These are phyloP conservation scores for Kryptolebias marmoratus DNA, from an alignment of 2,113 vertebrate species.

Conservation along the genomic window DNA sequence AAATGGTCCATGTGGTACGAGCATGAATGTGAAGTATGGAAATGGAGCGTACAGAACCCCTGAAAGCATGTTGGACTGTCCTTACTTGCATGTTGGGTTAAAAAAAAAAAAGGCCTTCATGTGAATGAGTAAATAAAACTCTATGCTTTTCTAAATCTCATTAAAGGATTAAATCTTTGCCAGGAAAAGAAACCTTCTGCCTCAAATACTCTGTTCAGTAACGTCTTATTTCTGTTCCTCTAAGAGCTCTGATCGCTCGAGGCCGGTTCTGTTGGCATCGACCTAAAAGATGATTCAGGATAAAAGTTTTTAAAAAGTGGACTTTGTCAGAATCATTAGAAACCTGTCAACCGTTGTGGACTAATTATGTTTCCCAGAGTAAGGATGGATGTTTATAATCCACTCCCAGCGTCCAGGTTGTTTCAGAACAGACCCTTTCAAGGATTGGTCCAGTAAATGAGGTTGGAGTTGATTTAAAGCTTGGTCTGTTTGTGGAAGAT, in stretches of 20 bases:
- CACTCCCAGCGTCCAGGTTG: slow-evolving; percentile 1
- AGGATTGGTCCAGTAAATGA: slow-evolving; percentile 9
- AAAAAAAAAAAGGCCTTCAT: slow-evolving; percentile 30
- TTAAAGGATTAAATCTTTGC: slow-evolving; percentile 59
- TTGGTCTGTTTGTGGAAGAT: slow-evolving; percentile 2
- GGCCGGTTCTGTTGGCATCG: slow-evolving; percentile 67
- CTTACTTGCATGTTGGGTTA: slow-evolving; percentile 60
- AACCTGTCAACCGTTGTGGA: background rate
- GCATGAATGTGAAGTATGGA: slow-evolving; percentile 55
- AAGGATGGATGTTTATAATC: slow-evolving; percentile 20
- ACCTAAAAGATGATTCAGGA: slow-evolving; percentile 5
- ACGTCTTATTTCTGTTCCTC: slow-evolving; percentile 69
- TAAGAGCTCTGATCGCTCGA: slow-evolving; percentile 48
- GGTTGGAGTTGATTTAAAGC: slow-evolving; percentile 22
- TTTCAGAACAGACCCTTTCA: background rate
- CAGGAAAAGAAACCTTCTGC: slow-evolving; percentile 74
- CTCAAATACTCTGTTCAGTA: slow-evolving; percentile 77
- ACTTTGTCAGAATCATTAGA: background rate
- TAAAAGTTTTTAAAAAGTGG: slow-evolving; percentile 2
- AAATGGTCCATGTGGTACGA: slow-evolving; percentile 32
- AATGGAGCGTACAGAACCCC: slow-evolving; percentile 50
- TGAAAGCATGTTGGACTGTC: slow-evolving; percentile 37
- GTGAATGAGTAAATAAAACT: slow-evolving; percentile 50
- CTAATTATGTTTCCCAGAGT: slow-evolving; percentile 18
- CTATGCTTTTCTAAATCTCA: slow-evolving; percentile 59